Base-by-base conservation (phyloP, 2,113 vertebrate species). In the Anguilla japonica region DNA sequence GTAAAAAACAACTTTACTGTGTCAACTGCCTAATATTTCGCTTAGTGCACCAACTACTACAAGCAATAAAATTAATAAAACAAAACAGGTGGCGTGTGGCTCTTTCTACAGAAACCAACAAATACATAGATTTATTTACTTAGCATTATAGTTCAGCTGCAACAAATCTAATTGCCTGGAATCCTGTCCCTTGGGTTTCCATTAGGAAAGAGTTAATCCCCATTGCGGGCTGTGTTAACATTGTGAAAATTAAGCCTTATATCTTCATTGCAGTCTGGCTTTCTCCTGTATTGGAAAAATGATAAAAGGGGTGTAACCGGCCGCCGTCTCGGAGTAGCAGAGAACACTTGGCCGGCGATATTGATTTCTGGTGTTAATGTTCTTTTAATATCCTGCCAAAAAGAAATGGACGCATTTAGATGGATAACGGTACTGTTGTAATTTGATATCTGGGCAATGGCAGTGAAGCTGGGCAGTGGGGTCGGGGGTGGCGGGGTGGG, bases 311-410 rank as follows among this genome's bases (percentile, higher is more conserved):
- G 13, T 75, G 26, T 75, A 75, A 29, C 71, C 71, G 11, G 34
- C 71, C 71, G 11, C 71, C 16, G n/a, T 75, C 71, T 29, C 9
- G 26, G 0, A 34, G 71, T 34, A 34, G 71, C 71, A 29, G n/a
- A 75, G 71, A 75, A 34, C n/a, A 13, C n/a, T 75, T 75, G 71
- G 71, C 71, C 34, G 9, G 71, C 26, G 34, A 75, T 22, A 75
- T 75, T 75, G 71, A 75, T 75, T 75, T 29, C 71, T 75, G 26
- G 71, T 34, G 71, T 75, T 75, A 75, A 75, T 75, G 71, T 75
- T 29, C 71, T 34, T 75, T 75, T 75, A 75, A n/a, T 75, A 75
- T 75, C 26, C 71, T 75, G 71, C 26, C 71, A 75, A 75, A 75
- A 29, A 75, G n/a, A 34, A 75, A 75, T 75, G 34, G 71, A 75